Evolutionary conservation across 1,140 invertebrate genomes (phyloP).

Genomic region (Drosophila grimshawi): DNA sequence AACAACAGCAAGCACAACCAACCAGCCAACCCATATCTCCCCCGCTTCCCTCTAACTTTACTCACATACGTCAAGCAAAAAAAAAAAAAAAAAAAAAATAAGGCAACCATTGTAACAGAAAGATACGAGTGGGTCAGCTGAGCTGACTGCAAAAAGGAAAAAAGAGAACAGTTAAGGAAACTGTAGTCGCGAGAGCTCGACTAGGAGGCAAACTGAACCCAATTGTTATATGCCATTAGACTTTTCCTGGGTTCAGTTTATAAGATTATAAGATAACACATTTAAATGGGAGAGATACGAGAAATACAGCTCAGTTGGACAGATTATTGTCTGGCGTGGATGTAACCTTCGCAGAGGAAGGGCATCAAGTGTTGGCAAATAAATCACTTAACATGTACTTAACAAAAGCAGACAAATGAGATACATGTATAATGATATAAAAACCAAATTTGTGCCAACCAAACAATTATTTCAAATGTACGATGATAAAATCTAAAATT

Average conservation of each 20-base stretch:
- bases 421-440: too few relatives aligned
- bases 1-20: background rate
- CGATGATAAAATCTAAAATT: too few relatives aligned
- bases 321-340: constrained; percentile 18
- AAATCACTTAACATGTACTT: constrained; percentile 13
- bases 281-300: too few relatives aligned
- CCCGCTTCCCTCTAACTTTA: background rate
- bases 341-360: background rate
- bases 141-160: too few relatives aligned
- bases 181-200: too few relatives aligned
- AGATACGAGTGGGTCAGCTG: constrained; percentile 13
- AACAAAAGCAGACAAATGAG: background rate
- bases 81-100: constrained; percentile 7
- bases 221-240: too few relatives aligned
- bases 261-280: too few relatives aligned
- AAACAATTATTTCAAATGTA: too few relatives aligned
- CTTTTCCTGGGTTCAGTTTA: too few relatives aligned
- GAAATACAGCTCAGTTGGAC: background rate
- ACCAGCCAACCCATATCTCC: background rate
- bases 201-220: too few relatives aligned
- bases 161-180: too few relatives aligned
- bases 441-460: too few relatives aligned
- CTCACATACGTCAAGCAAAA: background rate
- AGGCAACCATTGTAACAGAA: constrained; percentile 9
- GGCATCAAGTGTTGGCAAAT: constrained; percentile 23